These are phyloP conservation scores for Numenius phaeopus DNA, from an alignment of 2,797 vertebrate species.

Conservation along the genomic window DNA sequence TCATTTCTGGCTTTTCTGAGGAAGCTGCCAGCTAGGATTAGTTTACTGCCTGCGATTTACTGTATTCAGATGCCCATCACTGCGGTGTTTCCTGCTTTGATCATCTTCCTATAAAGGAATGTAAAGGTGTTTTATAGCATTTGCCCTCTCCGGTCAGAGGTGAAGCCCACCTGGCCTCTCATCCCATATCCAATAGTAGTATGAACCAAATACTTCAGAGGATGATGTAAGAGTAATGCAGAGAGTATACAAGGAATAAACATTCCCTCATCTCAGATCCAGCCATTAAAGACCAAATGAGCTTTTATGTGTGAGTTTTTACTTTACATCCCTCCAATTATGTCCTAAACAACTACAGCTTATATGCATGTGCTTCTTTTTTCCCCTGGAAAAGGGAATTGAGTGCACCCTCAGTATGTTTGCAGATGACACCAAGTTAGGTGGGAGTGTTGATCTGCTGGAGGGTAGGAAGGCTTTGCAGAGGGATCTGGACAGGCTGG, in stretches of 20 bases:
- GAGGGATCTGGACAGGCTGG: no score
- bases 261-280: not conserved
- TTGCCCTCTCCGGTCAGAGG: not conserved
- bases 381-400: no score
- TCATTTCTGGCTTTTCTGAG: not conserved
- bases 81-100: not conserved
- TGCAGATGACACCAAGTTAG: no score
- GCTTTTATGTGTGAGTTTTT: not conserved
- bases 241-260: not conserved
- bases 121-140: not conserved
- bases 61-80: not conserved
- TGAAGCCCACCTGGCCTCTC: not conserved
- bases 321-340: not conserved
- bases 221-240: not conserved
- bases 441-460: no score
- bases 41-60: not conserved
- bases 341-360: not conserved
- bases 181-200: not conserved
- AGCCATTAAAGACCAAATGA: not conserved
- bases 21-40: not conserved
- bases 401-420: no score
- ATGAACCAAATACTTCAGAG: not conserved
- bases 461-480: no score
- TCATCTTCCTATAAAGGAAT: not conserved
- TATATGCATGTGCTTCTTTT: not conserved